Percentiles rank a stretch among this genome's conserved stretches.
Evolutionary conservation across 2,797 vertebrate species (phyloP).

Genomic region (Enteromius argenteus): DNA sequence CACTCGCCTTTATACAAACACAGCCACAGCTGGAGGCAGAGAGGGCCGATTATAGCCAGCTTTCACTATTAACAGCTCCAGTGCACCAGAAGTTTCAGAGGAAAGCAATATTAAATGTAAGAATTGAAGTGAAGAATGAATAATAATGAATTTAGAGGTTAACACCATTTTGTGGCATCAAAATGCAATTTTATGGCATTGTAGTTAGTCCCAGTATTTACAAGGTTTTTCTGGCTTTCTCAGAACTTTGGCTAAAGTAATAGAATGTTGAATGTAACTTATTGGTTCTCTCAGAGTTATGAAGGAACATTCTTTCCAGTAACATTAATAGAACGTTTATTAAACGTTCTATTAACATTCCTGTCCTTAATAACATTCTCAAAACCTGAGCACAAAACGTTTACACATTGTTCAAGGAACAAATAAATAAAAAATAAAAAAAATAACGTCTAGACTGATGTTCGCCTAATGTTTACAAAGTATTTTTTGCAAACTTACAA

Average conservation of each 20-base stretch:
- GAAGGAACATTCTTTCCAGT: neutral
- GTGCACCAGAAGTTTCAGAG: neutral
- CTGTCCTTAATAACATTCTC: neutral
- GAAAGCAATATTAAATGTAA: neutral
- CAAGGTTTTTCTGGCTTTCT: neutral
- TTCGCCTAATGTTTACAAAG: neutral
- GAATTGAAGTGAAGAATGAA: neutral
- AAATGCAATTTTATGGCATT: neutral
- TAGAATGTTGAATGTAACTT: neutral
- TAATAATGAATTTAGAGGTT: neutral
- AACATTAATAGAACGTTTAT: neutral
- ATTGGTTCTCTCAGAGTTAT: neutral
- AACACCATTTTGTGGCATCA: neutral
- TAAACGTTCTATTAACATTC: neutral
- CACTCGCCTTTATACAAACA: constrained; percentile 11
- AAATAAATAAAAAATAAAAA: too few species aligned
- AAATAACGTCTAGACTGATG: neutral
- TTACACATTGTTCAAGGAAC: neutral
- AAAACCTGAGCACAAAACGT: neutral
- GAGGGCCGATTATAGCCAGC: constrained; percentile 29
- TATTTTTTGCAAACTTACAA: neutral
- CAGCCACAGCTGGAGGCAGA: neutral
- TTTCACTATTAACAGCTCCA: constrained; percentile 10
- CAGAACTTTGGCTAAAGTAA: neutral
- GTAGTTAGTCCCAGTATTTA: neutral